Base-by-base conservation (phyloP, 2,113 vertebrate genomes). In the Speoplatyrhinus poulsoni region DNA sequence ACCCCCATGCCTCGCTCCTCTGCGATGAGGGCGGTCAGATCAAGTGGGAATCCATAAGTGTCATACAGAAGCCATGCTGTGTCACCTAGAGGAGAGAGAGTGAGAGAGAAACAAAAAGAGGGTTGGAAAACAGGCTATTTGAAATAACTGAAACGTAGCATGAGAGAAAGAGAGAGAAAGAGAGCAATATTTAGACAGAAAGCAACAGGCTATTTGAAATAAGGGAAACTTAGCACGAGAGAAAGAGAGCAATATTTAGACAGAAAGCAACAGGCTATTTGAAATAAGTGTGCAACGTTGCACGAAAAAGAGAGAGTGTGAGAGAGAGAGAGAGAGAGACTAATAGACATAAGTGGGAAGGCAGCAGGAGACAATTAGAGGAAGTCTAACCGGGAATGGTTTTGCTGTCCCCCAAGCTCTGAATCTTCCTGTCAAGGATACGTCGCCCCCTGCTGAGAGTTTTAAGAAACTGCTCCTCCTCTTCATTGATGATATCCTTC, bases 51-150 rank as follows among this genome's bases (percentile, higher is more conserved):
- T 0, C 96, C 97, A 0, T 98, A 98, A 0, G 96, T 99, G 90
- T 99, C 97, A 0, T 99, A 99, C 13, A 99, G 79, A 63, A 99
- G 87, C 98, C 97, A 99, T 4, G 96, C 96, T 0, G 97, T 99
- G 73, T 99, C 96, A 15, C 97, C 98, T 99, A 60, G 55, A 58
- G 0, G 41, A 73, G 1, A 49, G 0, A 16, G n/a, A 62, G 41
- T 72, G 1, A 49, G 0, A 16, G n/a, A 62, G 19, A 58, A 47
- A 41, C n/a, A 52, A 6, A 9, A 67, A 12, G 3, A 16, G 16
- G 9, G 3, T 16, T 56, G 4, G 9, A 16, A 19, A 19, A 2
- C 12, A 12, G 10, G 4, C 19, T 10, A 58, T 12, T 26, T 32
- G 13, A n/a, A 56, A 56, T n/a, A 55, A 55, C 15, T n/a, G n/a